Base-by-base conservation (phyloP, 2,113 vertebrate genomes). In the Cheilinus undulatus region DNA sequence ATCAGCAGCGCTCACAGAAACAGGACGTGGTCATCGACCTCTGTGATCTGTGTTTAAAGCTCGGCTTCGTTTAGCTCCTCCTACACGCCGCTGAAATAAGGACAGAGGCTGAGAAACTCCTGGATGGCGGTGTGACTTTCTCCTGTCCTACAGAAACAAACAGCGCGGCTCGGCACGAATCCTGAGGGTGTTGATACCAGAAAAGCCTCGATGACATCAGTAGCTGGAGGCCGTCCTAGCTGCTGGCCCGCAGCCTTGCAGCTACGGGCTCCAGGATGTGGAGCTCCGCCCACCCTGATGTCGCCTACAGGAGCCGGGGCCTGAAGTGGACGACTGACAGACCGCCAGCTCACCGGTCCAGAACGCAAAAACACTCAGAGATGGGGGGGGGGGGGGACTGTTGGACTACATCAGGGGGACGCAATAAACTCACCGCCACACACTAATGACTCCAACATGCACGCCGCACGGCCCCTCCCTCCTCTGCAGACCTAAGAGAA, bases 1-100 rank as follows among this genome's bases (percentile, higher is more conserved):
- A 71, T 81, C 82, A 92, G 87, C 89, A 84, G 75, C 77, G 91
- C 92, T 86, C 77, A 83, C 59, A 26, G 61, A 88, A 89, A 88
- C 85, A 83, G 73, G 60, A 27, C 70, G 80, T 82, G 83, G 72
- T 69, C 69, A 71, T 67, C 53, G 27, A 75, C 73, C 68, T 53
- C 69, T 73, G 67, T 67, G 79, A 80, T 83, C 82, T 71, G 57
- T 57, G 69, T 76, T 81, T 42, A 52, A 56, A 69, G 71, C 67
- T n/a, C 51, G 52, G 34, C 23, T 45, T 14, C 34, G 38, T 76
- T 53, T 59, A 75, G 56, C 32, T 34, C 7, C 43, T 19, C 42
- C 56, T 67, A 48, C 9, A 65, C 8, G 0, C 19, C 9, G 60
- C 52, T 56, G 42, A 82, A 81, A 46, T 51, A 65, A 78, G 45